A percentile compares a stretch with the other conserved stretches of the same genome.
phyloP scores from a whole-genome alignment of 2,888 invertebrate genomes.

The Marasmarcha lunaedactyla region DNA sequence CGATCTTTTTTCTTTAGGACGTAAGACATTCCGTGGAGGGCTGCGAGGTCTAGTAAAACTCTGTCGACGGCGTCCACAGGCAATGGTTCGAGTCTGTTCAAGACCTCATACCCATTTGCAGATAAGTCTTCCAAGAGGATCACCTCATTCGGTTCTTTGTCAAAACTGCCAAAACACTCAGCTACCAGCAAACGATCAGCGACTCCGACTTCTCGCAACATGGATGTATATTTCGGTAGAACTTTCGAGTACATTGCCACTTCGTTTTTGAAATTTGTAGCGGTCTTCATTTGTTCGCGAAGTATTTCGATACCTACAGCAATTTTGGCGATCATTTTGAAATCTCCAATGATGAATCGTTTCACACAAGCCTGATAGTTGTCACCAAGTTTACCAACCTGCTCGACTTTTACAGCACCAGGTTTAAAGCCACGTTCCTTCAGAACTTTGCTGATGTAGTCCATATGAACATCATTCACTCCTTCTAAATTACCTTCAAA shows the following conservation, averaged over 20 bases:
- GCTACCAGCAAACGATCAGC: constrained; percentile 23
- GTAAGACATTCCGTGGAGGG: constrained; percentile 25
- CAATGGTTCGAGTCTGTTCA: constrained; percentile 18
- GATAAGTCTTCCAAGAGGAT: constrained; percentile 30
- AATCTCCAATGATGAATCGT: constrained; percentile 19
- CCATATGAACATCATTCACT: neutral
- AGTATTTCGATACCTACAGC: constrained; percentile 18
- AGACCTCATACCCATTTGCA: constrained; percentile 19
- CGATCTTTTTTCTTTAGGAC: constrained; percentile 6
- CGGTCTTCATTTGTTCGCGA: constrained; percentile 14
- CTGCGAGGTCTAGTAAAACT: constrained; percentile 23
- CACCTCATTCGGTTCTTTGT: constrained; percentile 23
- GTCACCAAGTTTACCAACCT: constrained; percentile 27
- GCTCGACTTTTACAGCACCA: constrained; percentile 18
- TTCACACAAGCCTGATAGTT: constrained; percentile 25
- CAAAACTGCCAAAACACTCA: constrained; percentile 22
- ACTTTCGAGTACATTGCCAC: constrained; percentile 24
- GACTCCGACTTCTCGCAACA: constrained; percentile 20
- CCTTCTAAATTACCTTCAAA: neutral
- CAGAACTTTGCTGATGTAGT: neutral
- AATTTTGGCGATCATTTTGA: constrained; percentile 25
- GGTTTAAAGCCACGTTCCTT: neutral
- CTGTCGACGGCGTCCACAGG: constrained; percentile 15
- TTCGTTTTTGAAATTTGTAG: constrained; percentile 24
- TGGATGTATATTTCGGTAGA: constrained; percentile 23